Percentiles rank a stretch among this genome's conserved stretches.
Conservation (phyloP, 2,888 invertebrate genomes). For the Conchocele bisecta region DNA sequence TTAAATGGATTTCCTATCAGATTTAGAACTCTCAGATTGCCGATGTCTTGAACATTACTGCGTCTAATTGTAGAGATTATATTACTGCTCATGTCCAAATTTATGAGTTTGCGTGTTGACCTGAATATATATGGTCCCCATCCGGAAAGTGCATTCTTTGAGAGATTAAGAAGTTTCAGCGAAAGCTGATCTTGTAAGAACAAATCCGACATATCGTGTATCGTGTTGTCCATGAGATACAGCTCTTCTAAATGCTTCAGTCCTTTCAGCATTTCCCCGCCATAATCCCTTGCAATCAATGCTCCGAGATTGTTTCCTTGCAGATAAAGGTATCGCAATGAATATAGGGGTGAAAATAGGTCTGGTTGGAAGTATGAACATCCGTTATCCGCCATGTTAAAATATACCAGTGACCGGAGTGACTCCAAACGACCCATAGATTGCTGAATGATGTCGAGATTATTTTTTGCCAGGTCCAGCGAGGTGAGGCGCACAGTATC, state of each 20-base stretch:
- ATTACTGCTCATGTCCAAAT: conserved; percentile 77
- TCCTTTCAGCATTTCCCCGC: conserved; percentile 56
- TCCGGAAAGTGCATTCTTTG: conserved; percentile 86
- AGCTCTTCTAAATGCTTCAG: conserved; percentile 66
- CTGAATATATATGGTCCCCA: conserved; percentile 61
- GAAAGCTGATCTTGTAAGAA: conserved; percentile 87
- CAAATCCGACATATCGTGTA: conserved; percentile 75
- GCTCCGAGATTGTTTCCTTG: conserved; percentile 65
- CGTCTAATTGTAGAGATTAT: conserved; percentile 76
- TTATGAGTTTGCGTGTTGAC: conserved; percentile 33
- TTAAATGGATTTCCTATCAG: conserved; percentile 94
- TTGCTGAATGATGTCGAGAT: conserved; percentile 64
- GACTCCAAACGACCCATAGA: conserved; percentile 49
- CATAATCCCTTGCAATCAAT: conserved; percentile 53
- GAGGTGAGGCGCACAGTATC: conserved; percentile 87
- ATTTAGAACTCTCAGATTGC: conserved; percentile 85
- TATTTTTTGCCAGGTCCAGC: conserved; percentile 87
- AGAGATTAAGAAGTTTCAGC: conserved; percentile 86
- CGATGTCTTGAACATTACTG: conserved; percentile 86
- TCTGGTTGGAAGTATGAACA: conserved; percentile 55
- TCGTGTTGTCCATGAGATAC: conserved; percentile 75
- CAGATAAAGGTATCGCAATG: conserved; percentile 61
- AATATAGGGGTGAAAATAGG: conserved; percentile 50
- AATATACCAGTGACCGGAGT: conserved; percentile 55
- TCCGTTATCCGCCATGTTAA: conserved; percentile 67